Evolutionary conservation across 2,113 vertebrate genomes (phyloP).

Genomic region (Mesoclemmys tuberculata): DNA sequence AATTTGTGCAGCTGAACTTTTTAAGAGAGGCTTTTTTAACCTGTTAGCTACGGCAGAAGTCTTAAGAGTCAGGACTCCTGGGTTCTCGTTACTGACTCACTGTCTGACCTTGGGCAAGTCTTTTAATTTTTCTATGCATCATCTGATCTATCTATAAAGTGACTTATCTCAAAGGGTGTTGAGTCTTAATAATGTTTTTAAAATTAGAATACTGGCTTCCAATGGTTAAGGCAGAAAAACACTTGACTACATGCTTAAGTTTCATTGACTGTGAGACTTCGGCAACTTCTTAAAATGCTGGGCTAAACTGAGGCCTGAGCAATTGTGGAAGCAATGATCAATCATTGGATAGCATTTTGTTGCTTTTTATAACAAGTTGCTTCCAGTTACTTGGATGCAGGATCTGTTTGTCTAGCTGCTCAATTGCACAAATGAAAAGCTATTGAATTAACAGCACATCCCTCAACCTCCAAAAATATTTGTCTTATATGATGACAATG

Average conservation of each 20-base stretch:
- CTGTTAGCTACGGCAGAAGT: not conserved
- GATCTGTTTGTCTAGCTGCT: constrained; percentile 36
- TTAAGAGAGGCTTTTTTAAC: not conserved
- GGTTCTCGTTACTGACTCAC: rapidly evolving
- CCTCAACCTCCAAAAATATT: not conserved
- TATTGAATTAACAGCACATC: constrained; percentile 60
- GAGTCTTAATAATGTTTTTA: not conserved
- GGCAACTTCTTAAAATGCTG: not conserved
- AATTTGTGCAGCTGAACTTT: not conserved
- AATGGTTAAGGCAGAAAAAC: constrained; percentile 28
- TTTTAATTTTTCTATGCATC: not conserved
- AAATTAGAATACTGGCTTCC: constrained; percentile 42
- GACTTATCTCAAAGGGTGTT: not conserved
- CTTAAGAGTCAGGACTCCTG: not conserved
- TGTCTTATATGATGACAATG: not conserved
- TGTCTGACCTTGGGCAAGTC: rapidly evolving
- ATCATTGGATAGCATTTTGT: not conserved
- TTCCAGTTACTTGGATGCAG: constrained; percentile 46
- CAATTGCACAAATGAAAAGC: constrained; percentile 62
- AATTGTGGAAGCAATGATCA: constrained; percentile 30
- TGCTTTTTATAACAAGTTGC: constrained; percentile 26
- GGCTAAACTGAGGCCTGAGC: constrained; percentile 34
- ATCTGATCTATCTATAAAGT: not conserved
- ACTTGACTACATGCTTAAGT: constrained; percentile 48
- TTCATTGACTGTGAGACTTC: not conserved